phyloP scores from a whole-genome alignment of 2,888 invertebrate genomes.

The Marasmarcha lunaedactyla region DNA sequence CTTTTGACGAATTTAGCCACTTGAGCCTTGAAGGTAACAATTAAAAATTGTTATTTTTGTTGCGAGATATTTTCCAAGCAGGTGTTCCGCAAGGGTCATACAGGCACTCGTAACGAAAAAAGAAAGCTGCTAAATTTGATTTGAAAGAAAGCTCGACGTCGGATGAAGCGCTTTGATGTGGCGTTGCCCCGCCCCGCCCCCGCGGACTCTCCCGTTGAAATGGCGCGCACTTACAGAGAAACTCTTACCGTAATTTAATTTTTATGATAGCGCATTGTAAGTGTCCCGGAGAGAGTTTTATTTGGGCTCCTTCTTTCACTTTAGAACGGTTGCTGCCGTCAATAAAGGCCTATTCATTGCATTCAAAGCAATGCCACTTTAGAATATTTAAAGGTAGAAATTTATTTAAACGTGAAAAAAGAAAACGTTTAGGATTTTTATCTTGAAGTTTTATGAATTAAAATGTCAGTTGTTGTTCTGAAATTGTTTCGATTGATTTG shows the following conservation, averaged over 20 bases:
- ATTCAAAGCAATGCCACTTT: background rate
- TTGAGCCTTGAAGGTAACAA: conserved; percentile 29
- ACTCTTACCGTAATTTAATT: conserved; percentile 66
- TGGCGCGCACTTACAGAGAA: conserved; percentile 61
- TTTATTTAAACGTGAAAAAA: background rate
- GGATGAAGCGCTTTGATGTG: conserved; percentile 61
- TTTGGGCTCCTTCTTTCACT: conserved; percentile 37
- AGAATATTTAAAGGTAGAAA: background rate
- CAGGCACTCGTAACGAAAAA: conserved; percentile 29
- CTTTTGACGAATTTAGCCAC: conserved; percentile 63
- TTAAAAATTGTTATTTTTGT: conserved; percentile 13
- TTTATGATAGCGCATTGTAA: conserved; percentile 67
- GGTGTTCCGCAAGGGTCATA: conserved; percentile 21
- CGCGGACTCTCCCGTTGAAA: conserved; percentile 36
- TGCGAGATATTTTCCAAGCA: conserved; percentile 13
- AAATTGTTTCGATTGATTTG: no score
- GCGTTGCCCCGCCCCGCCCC: conserved; percentile 31
- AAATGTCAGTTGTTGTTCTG: no score
- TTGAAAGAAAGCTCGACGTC: conserved; percentile 41
- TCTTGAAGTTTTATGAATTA: no score
- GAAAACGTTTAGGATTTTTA: no score
- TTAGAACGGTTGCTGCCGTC: conserved; percentile 23
- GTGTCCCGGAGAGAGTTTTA: conserved; percentile 47
- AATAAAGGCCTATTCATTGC: conserved; percentile 8
- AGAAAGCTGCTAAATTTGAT: conserved; percentile 64